These are phyloP conservation scores for Pelusios castaneus DNA, from an alignment of 2,113 vertebrate species.

Conservation along the genomic window DNA sequence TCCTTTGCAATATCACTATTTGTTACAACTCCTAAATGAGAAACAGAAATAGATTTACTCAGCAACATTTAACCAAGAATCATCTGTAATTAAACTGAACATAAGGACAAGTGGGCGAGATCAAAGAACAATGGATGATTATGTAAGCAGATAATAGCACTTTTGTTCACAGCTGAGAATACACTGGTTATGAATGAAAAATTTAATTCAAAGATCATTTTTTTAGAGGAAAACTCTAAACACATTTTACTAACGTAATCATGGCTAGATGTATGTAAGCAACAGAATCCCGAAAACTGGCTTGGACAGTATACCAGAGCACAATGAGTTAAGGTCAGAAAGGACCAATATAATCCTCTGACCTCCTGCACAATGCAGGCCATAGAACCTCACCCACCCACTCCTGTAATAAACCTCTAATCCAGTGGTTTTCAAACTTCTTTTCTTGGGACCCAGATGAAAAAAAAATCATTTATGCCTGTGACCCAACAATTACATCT, in stretches of 20 bases:
- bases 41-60: neutral
- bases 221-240: neutral
- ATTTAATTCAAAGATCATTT: neutral
- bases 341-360: too few species aligned
- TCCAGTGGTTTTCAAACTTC: too few species aligned
- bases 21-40: neutral
- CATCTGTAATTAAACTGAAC: conserved; percentile 11
- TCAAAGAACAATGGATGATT: neutral
- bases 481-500: too few species aligned
- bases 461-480: too few species aligned
- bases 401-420: too few species aligned
- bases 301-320: neutral
- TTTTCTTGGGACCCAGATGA: too few species aligned
- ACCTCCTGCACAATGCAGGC: too few species aligned
- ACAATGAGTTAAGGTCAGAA: neutral
- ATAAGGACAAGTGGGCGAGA: neutral
- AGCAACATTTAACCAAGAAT: neutral
- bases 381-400: too few species aligned
- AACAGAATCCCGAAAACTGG: neutral
- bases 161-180: neutral
- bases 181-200: neutral
- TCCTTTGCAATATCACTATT: neutral
- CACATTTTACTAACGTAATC: neutral
- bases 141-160: neutral
- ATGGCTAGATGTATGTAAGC: neutral